Percentiles rank a stretch among this genome's conserved stretches.
Conservation (phyloP, 2,113 vertebrate species). For the Chlorodrepanis virens region DNA sequence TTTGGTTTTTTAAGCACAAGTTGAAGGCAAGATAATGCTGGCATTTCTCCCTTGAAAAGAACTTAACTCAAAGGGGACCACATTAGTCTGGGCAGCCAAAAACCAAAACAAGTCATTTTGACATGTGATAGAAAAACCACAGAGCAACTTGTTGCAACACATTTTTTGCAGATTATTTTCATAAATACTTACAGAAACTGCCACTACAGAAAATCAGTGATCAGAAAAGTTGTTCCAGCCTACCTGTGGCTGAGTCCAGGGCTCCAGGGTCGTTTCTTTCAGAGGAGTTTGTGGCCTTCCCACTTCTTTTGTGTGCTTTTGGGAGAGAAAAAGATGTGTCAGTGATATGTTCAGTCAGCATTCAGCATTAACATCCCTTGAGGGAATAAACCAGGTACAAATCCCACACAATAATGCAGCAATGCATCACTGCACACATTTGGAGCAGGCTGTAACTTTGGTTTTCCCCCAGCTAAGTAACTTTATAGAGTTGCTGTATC, state of each 20-base stretch:
- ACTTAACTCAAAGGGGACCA: neutral
- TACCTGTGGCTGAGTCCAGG: constrained; percentile 75
- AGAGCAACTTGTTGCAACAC: neutral
- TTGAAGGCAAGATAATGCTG: neutral
- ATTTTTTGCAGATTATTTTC: neutral
- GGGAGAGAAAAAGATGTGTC: neutral
- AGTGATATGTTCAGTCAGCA: neutral
- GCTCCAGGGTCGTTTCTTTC: constrained; percentile 67
- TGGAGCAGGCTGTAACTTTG: neutral
- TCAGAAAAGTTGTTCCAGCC: neutral
- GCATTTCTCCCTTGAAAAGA: neutral
- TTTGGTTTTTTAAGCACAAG: neutral
- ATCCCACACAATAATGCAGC: neutral
- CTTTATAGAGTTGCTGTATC: neutral
- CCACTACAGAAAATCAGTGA: neutral
- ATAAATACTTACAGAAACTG: neutral
- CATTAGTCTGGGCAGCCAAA: neutral
- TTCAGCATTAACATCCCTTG: neutral
- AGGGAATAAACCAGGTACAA: neutral
- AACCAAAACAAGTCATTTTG: neutral
- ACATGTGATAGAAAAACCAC: neutral
- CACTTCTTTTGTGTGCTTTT: constrained; percentile 63
- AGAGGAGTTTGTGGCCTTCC: constrained; percentile 67
- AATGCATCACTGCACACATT: neutral
- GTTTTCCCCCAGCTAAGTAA: neutral